Conservation (phyloP, 30 jellyfish, hydroid and myxozoan species). For the Hydractinia symbiolongicarpus region DNA sequence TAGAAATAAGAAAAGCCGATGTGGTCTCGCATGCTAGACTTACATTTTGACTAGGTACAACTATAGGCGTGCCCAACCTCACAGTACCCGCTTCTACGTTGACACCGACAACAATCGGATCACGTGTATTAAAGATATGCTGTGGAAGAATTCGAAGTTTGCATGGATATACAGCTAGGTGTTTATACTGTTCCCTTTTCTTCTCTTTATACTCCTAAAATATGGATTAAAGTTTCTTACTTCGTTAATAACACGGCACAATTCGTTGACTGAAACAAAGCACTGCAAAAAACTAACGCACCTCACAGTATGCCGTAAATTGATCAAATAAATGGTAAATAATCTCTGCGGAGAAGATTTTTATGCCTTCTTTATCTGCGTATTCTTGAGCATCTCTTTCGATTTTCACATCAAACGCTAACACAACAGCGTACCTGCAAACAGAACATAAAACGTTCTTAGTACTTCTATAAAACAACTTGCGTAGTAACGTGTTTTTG, state of each 20-base stretch:
- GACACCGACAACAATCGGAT: conserved; percentile 97
- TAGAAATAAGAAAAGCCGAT: no score
- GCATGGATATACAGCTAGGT: conserved; percentile 95
- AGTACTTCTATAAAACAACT: neutral
- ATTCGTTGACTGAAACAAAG: neutral
- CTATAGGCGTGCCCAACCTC: conserved; percentile 86
- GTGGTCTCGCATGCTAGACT: neutral
- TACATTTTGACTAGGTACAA: conserved; percentile 98
- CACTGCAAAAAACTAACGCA: neutral
- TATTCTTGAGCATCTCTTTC: conserved; percentile 92
- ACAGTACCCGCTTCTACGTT: conserved; percentile 86
- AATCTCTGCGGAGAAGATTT: conserved; percentile 94
- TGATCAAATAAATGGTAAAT: conserved; percentile 93
- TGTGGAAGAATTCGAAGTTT: conserved; percentile 85
- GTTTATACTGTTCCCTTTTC: conserved; percentile 74
- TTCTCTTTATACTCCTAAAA: conserved; percentile 73
- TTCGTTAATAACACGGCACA: no score
- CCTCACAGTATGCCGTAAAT: conserved; percentile 96
- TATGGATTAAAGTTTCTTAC: neutral
- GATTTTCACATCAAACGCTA: conserved; percentile 97
- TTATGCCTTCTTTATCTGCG: conserved; percentile 92
- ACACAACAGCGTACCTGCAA: conserved; percentile 87
- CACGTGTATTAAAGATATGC: conserved; percentile 91
- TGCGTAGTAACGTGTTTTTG: neutral
- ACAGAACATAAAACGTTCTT: neutral